Percentiles rank a stretch among this genome's conserved stretches.
Evolutionary conservation across 2,113 vertebrate species (phyloP).

Genomic region (Australoheros scitulus): DNA sequence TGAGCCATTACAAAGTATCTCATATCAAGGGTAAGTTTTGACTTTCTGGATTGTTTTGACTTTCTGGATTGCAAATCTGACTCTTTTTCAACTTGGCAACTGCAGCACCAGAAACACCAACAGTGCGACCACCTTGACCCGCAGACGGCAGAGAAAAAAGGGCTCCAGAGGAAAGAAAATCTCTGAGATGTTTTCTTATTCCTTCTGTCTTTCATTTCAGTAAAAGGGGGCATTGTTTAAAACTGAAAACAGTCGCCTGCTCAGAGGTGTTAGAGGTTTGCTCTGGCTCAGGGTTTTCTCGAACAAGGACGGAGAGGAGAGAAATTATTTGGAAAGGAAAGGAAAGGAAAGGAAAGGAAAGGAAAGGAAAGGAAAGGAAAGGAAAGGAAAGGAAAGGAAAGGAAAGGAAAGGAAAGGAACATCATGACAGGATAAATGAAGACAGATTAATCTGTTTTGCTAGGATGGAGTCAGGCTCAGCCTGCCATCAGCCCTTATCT

Average conservation of each 20-base stretch:
- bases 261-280: constrained; percentile 59
- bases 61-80: not conserved
- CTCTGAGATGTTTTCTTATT: constrained; percentile 45
- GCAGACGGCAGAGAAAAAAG: not conserved
- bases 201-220: constrained; percentile 43
- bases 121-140: constrained; percentile 23
- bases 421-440: constrained; percentile 11
- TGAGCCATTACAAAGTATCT: not conserved
- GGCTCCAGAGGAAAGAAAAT: constrained; percentile 23
- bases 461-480: constrained; percentile 27
- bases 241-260: constrained; percentile 47
- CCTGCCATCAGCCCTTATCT: constrained; percentile 53
- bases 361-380: not conserved
- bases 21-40: not conserved
- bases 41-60: not conserved
- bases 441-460: constrained; percentile 45
- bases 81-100: not conserved
- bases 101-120: constrained; percentile 2
- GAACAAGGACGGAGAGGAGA: not conserved
- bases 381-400: not conserved
- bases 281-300: constrained; percentile 22
- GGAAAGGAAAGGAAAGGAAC: not conserved
- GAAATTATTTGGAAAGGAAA: not conserved
- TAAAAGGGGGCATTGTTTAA: constrained; percentile 64
- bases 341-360: not conserved